Evolutionary conservation across 2,113 vertebrate species (phyloP), one percentile per base, ranked within the genome.

Genomic region (Vidua macroura): DNA sequence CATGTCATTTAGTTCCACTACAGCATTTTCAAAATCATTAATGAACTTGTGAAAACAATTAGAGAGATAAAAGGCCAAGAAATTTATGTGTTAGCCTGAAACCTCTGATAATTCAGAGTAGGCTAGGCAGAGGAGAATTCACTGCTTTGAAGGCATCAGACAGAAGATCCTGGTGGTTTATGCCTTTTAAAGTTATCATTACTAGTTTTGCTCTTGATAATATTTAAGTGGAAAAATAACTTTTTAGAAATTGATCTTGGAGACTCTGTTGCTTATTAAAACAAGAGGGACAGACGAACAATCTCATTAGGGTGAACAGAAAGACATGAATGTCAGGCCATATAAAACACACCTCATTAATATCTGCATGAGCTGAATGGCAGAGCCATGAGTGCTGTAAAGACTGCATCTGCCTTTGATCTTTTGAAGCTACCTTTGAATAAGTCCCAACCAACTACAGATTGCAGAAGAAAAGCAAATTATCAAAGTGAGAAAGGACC

Each of bases 1-100:
- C 85, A 93, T 68, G 83, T 93, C 92, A 90, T 94, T 96, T 86
- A 64, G 56, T 88, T 93, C 92, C 88, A 96, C 90, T 93, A 79
- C 73, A 81, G 90, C 92, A 95, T 94, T 96, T 93, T 69, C 85
- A 96, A 96, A 96, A 93, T 92, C 94, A 95, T 95, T 97, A 95
- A 97, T 84, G 94, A 95, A 92, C 93, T 72, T 96, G 90, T 72
- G 88, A 96, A 96, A 96, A 97, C 94, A 97, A 95, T 97, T 96
- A 97, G 85, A 77, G 90, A 95, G 83, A 96, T 94, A 94, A 96
- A 96, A 94, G 94, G 88, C 68, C 88, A 97, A 90, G 92, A 88
- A 95, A 94, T 28, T 22, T 73, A 70, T 53, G 63, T 67, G 79
- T 90, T 94, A 90, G 82, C 85, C 77, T 86, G 60, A 94, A 90